These are phyloP conservation scores for Crocallis elinguaria DNA, from an alignment of 2,888 invertebrate species.

Conservation along the genomic window DNA sequence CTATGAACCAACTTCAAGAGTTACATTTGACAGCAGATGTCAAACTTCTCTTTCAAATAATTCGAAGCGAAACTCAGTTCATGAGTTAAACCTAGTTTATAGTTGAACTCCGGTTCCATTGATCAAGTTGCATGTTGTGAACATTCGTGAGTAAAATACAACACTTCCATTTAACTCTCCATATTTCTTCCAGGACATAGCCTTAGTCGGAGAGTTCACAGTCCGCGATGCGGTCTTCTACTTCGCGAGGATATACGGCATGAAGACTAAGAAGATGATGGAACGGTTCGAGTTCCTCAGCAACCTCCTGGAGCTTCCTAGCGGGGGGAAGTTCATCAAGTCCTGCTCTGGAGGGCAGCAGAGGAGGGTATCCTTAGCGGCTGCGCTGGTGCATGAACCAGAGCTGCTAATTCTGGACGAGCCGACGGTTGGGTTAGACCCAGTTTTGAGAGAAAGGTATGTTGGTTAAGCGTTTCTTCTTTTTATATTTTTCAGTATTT, in stretches of 20 bases:
- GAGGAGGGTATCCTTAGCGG: slow-evolving; percentile 94
- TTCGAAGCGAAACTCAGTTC: too few species aligned
- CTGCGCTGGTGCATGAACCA: slow-evolving; percentile 94
- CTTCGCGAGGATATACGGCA: slow-evolving; percentile 94
- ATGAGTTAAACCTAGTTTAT: too few species aligned
- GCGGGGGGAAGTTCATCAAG: slow-evolving; percentile 86
- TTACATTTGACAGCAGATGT: too few species aligned
- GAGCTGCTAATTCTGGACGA: slow-evolving; percentile 95
- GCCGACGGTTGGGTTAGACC: slow-evolving; percentile 97
- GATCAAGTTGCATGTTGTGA: too few species aligned
- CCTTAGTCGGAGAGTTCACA: slow-evolving; percentile 91
- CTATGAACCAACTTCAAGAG: too few species aligned
- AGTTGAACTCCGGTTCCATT: too few species aligned
- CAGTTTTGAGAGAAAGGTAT: slow-evolving; percentile 92
- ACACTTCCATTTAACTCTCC: neutral
- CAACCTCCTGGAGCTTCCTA: slow-evolving; percentile 91
- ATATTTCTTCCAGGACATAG: slow-evolving; percentile 86
- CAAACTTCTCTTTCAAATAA: too few species aligned
- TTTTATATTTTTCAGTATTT: too few species aligned
- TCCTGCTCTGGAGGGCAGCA: slow-evolving; percentile 95
- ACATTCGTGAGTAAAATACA: neutral
- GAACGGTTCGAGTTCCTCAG: slow-evolving; percentile 88
- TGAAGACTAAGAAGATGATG: slow-evolving; percentile 86
- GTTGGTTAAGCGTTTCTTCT: slow-evolving; percentile 35
- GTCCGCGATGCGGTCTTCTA: slow-evolving; percentile 93